Conservation (phyloP, 2,113 vertebrate genomes). For the Gila orcuttii region DNA sequence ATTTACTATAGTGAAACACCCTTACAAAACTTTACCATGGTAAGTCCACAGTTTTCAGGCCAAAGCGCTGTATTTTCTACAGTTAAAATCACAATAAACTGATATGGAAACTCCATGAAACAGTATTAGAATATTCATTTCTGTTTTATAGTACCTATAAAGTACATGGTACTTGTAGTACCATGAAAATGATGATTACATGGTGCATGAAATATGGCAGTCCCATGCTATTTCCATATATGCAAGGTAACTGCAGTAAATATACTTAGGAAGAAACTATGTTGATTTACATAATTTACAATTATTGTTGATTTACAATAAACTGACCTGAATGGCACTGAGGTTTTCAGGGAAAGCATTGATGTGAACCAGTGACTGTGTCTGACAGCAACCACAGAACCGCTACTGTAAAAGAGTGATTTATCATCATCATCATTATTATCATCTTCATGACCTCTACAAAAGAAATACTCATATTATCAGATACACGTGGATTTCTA, state of each 20-base stretch:
- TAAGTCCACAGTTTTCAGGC: too few species aligned
- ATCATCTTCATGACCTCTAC: background rate
- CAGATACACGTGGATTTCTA: background rate
- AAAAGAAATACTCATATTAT: background rate
- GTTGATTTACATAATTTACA: background rate
- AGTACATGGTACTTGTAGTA: too few species aligned
- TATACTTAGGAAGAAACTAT: background rate
- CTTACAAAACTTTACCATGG: background rate
- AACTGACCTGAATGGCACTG: slow-evolving; percentile 84
- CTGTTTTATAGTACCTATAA: too few species aligned
- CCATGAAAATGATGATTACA: too few species aligned
- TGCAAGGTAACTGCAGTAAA: too few species aligned
- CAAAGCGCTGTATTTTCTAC: too few species aligned
- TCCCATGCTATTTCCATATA: too few species aligned
- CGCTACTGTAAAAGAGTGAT: slow-evolving; percentile 53
- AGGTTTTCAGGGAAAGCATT: slow-evolving; percentile 76
- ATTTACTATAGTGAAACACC: background rate
- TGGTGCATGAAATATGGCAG: too few species aligned
- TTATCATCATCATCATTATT: background rate
- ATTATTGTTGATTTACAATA: background rate
- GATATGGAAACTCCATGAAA: too few species aligned
- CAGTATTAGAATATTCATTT: too few species aligned
- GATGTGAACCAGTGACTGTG: slow-evolving; percentile 80
- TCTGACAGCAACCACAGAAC: slow-evolving; percentile 65
- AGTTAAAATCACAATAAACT: too few species aligned